Base-by-base conservation (phyloP, 2,113 vertebrate species). In the Tenrec ecaudatus region DNA sequence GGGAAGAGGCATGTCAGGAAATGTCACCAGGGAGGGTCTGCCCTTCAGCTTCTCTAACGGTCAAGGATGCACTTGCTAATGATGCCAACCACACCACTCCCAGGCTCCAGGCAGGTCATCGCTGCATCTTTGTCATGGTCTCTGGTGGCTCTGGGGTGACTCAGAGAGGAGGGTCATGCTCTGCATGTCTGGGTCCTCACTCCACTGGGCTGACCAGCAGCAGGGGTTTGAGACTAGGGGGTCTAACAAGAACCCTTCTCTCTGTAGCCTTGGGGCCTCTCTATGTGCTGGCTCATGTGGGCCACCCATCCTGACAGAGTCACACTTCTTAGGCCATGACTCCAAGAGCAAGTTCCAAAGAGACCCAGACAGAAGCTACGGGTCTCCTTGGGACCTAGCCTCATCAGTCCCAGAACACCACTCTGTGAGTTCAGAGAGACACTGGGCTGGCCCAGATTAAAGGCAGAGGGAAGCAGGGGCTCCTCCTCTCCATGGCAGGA, bases 161-260 rank as follows among this genome's bases (percentile, higher is more conserved):
- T 53, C 47, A 53, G 47, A 43, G 10, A 60, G 38, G 80, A 58
- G 11, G 33, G 12, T 6, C 47, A 38, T 31, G n/a, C 9, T 14
- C 17, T 57, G 36, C 36, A 12, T 0, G 16, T 33, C 68, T 84
- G 22, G 27, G 64, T 33, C 33, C 69, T 53, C 47, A 53, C 47
- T 33, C 38, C 14, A 11, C 14, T 57, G 43, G 17, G 40, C 29
- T 88, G 83, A 79, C 53, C 47, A 38, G 0, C 16, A 4, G 6
- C 58, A 25, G 17, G 11, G 47, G 47, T 53, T 10, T 10, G 47
- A 53, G 47, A 53, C 47, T 53, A 53, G 10, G 9, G 15, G 3
- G 5, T 22, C 43, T n/a, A 4, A 58, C 29, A 0, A 0, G 17
- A 58, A 31, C 6, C 82, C 14, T 60, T n/a, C 82, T 69, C 40